phyloP scores from a whole-genome alignment of 2,113 vertebrate species.

The Sus scrofa region DNA sequence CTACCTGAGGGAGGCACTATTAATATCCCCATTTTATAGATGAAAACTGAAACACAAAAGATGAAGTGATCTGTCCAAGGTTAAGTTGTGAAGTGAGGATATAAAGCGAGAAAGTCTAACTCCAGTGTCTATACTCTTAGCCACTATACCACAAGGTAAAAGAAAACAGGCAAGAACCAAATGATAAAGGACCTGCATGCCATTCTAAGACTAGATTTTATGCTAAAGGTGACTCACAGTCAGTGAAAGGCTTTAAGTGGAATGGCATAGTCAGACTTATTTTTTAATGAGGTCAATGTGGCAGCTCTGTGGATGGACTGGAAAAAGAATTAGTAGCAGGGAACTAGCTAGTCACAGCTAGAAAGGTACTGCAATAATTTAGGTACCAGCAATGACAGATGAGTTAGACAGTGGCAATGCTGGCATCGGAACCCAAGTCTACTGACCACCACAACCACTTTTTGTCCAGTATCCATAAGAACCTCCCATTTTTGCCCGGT shows the following conservation, averaged over 20 bases:
- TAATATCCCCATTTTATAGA: slow-evolving; percentile 35
- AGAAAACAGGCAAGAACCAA: slow-evolving; percentile 63
- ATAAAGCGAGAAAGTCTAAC: slow-evolving; percentile 15
- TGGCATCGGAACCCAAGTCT: not conserved
- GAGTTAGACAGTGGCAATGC: not conserved
- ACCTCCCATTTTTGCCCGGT: not conserved
- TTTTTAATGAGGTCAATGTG: slow-evolving; percentile 57
- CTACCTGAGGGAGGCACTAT: slow-evolving; percentile 10
- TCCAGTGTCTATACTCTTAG: not conserved
- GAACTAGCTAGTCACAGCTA: not conserved
- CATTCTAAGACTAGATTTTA: slow-evolving; percentile 44
- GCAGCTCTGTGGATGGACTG: not conserved
- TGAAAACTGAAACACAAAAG: slow-evolving; percentile 57
- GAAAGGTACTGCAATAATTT: not conserved
- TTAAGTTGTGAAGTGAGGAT: not conserved
- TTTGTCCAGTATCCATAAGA: not conserved
- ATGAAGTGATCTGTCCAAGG: not conserved
- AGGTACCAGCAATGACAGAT: slow-evolving; percentile 1
- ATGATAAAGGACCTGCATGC: not conserved
- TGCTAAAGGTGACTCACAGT: slow-evolving; percentile 37
- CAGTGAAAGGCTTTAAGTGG: slow-evolving; percentile 47
- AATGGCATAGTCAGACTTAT: slow-evolving; percentile 53
- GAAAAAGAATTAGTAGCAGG: not conserved
- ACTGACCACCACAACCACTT: not conserved
- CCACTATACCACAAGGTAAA: not conserved